Evolutionary conservation across 2,888 invertebrate species (phyloP).

Genomic region (Ecliptopera silaceata): DNA sequence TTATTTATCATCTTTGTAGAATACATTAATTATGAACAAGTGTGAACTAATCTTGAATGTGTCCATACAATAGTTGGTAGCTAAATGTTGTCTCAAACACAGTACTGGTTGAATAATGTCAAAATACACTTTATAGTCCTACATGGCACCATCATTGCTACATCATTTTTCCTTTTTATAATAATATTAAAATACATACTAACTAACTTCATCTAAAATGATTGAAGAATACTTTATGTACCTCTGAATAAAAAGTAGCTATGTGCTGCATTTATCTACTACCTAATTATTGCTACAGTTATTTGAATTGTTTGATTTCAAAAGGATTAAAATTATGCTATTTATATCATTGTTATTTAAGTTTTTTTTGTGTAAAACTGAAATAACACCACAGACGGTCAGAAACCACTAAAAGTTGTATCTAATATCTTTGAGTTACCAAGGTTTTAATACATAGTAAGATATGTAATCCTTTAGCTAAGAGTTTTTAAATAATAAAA

Average conservation of each 20-base stretch:
- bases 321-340: no score
- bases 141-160: slow-evolving; percentile 37
- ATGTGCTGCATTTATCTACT: neutral
- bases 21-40: neutral
- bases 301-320: no score
- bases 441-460: no score
- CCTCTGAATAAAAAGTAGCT: neutral
- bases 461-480: neutral
- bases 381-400: no score
- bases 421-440: no score
- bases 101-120: neutral
- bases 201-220: neutral
- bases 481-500: slow-evolving; percentile 19
- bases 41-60: neutral
- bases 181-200: neutral
- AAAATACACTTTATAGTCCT: slow-evolving; percentile 9
- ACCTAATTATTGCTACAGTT: neutral
- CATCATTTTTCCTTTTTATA: neutral
- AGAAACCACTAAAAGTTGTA: no score
- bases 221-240: neutral
- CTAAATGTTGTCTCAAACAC: no score
- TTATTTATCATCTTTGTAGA: no score
- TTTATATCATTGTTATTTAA: no score
- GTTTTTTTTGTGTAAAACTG: no score
- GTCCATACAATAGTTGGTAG: no score